Conservation (phyloP, 2,888 invertebrate genomes). For the Mantis religiosa region DNA sequence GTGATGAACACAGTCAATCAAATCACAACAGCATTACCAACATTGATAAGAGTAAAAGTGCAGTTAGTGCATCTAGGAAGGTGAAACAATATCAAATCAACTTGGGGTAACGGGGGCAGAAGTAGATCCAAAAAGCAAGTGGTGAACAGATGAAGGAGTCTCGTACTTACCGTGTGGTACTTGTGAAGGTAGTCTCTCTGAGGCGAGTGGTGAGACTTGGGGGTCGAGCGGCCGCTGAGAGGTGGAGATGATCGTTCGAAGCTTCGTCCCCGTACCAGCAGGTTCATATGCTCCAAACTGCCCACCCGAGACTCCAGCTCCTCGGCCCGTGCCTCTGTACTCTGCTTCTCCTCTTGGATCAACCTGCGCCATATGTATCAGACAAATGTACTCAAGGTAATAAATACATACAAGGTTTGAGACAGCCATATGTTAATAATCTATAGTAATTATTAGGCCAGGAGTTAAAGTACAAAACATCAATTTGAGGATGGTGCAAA, state of each 20-base stretch:
- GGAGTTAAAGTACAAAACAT: too few species aligned
- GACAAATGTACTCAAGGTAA: too few species aligned
- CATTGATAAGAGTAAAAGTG: conserved; percentile 11
- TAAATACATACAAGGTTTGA: too few species aligned
- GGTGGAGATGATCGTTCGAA: conserved; percentile 73
- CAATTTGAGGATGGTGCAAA: too few species aligned
- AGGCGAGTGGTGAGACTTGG: conserved; percentile 72
- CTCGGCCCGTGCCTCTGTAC: conserved; percentile 93
- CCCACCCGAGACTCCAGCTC: conserved; percentile 95
- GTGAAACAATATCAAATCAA: conserved; percentile 16
- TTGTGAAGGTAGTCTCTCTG: conserved; percentile 85
- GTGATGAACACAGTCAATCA: conserved; percentile 10
- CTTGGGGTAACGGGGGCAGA: background rate
- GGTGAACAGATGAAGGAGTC: background rate
- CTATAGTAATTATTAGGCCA: too few species aligned
- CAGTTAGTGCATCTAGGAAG: conserved; percentile 13
- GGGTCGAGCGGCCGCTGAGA: conserved; percentile 85
- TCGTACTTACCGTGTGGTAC: conserved; percentile 84
- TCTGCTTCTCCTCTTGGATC: conserved; percentile 90
- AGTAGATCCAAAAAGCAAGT: background rate
- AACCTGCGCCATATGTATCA: conserved; percentile 2
- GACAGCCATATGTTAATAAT: too few species aligned
- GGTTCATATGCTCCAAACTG: conserved; percentile 91
- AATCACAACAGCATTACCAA: conserved; percentile 20
- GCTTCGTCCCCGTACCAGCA: conserved; percentile 68